Base-by-base conservation (phyloP, 2,797 vertebrate genomes). In the Sebastes baramenuke region DNA sequence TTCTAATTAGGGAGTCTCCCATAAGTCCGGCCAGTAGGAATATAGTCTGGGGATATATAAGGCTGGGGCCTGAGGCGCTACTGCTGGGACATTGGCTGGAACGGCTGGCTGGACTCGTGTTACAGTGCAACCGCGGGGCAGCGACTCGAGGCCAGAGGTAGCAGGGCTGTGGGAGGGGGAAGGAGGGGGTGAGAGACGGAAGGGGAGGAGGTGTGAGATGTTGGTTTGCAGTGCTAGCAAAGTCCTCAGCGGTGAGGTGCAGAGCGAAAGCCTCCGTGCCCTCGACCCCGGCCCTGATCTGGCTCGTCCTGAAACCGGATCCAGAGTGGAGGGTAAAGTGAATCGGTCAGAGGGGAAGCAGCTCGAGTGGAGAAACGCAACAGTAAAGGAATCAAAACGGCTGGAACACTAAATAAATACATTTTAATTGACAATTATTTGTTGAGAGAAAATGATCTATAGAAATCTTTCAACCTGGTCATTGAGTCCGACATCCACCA, bases 401-500 rank as follows among this genome's bases (percentile, higher is more conserved):
- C 29, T 32, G 8, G 25, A 42, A 74, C 1, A 0, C 7, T 36
- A 14, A 52, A 65, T 10, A 3, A 56, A 72, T 24, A 3, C 10
- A 32, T 34, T 52, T 18, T n/a, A 0, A 58, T 1, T 25, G 2
- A 24, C 27, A 16, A n/a, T 38, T 38, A 42, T 42, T 42, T 49
- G 29, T 46, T 18, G 1, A 8, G 52, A 49, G 52, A 49, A 56
- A 34, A 36, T 7, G 0, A 20, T 34, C 11, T 25, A 6, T 1
- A 55, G 4, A 69, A 65, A 58, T 60, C 4, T 58, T 29, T 24
- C 38, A 14, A 98, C 98, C 97, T 99, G 98, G 86, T 99, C 98
- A 9, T 97, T 97, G 72, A 98, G 95, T 74, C 98, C 99, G 1
- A 99, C 96, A 2, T 97, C 96, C 87, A 99, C 95, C 97, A 97